Conservation (phyloP, 2,888 invertebrate species). For the Amphipyra berbera region DNA sequence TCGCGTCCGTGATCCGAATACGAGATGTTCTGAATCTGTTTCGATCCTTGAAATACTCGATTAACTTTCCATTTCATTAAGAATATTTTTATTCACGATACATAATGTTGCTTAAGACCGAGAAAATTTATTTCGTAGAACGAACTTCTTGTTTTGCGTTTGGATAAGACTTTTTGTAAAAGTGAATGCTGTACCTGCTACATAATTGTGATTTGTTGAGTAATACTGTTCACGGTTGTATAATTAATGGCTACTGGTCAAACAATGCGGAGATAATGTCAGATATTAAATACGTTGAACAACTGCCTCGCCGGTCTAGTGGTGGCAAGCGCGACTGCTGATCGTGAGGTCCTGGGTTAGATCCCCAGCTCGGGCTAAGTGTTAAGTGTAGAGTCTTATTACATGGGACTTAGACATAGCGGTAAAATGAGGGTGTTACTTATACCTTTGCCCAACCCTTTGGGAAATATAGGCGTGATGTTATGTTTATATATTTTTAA, state of each 20-base stretch:
- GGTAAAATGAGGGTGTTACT: too few species aligned
- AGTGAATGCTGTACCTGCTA: constrained; percentile 14
- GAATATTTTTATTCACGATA: constrained; percentile 68
- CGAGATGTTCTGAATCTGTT: constrained; percentile 59
- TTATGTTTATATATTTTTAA: too few species aligned
- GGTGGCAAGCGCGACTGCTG: too few species aligned
- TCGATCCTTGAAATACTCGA: constrained; percentile 63
- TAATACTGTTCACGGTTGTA: constrained; percentile 6
- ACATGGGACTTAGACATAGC: too few species aligned
- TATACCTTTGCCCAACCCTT: too few species aligned
- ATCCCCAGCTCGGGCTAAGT: too few species aligned
- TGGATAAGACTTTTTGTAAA: constrained; percentile 7
- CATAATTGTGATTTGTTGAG: constrained; percentile 23
- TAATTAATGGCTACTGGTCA: constrained; percentile 5
- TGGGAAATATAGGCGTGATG: too few species aligned
- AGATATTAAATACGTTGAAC: background rate
- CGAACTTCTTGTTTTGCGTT: constrained; percentile 19
- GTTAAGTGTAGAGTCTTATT: too few species aligned
- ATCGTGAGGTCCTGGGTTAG: too few species aligned
- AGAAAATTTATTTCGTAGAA: constrained; percentile 35
- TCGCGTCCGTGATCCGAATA: constrained; percentile 71
- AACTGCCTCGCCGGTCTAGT: too few species aligned
- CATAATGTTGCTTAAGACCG: constrained; percentile 66
- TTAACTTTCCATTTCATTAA: constrained; percentile 81
- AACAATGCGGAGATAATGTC: constrained; percentile 12